Evolutionary conservation across 1,140 invertebrate species (phyloP).

Genomic region (Phenacoccus solenopsis): DNA sequence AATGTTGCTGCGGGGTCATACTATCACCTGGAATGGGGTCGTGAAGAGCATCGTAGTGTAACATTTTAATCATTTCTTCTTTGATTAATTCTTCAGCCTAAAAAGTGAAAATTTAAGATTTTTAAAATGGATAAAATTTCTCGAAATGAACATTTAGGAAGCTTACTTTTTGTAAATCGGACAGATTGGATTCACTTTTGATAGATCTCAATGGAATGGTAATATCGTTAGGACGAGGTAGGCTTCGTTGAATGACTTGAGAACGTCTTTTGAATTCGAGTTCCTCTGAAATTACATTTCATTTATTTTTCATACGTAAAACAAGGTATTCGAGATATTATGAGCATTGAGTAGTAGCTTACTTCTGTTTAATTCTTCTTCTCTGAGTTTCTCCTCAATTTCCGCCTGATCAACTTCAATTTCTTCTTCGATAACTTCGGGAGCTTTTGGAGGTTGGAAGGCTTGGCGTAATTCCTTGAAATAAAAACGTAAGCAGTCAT

Average conservation of each 20-base stretch:
- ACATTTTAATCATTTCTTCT: constrained; percentile 90
- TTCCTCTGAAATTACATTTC: constrained; percentile 31
- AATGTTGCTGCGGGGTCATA: constrained; percentile 47
- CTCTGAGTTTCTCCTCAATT: neutral
- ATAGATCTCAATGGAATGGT: constrained; percentile 68
- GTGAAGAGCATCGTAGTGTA: constrained; percentile 73
- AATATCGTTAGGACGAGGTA: constrained; percentile 79
- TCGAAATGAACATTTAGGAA: neutral
- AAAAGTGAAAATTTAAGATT: constrained; percentile 12
- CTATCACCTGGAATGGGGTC: constrained; percentile 35
- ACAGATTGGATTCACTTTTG: constrained; percentile 56
- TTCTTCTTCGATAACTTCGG: neutral
- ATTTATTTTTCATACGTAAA: no score
- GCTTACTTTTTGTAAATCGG: constrained; percentile 64
- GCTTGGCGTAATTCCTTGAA: neutral
- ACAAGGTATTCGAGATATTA: no score
- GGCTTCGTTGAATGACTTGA: constrained; percentile 71
- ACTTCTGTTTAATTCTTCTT: neutral
- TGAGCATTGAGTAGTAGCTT: no score
- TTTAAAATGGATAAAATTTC: constrained; percentile 10
- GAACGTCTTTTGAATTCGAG: constrained; percentile 67
- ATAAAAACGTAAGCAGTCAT: neutral
- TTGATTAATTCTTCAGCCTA: constrained; percentile 95
- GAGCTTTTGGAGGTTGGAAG: neutral
- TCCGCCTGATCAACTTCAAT: neutral